phyloP scores from a whole-genome alignment of 2,888 invertebrate genomes.

The Hetaerina titia region DNA sequence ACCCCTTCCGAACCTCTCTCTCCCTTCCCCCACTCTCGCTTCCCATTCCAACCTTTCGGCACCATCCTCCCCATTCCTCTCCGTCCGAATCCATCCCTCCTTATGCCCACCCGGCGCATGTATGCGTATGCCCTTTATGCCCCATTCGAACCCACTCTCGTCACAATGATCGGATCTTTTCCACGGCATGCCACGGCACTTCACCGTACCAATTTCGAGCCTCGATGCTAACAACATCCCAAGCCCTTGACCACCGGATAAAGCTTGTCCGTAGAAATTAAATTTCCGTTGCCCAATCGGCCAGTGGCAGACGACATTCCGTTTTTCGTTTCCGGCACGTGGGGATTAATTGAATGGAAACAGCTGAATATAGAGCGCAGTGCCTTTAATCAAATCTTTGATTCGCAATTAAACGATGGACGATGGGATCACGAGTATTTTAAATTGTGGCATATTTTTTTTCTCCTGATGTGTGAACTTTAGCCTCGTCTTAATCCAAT shows the following conservation, averaged over 20 bases:
- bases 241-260: neutral
- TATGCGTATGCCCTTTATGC: neutral
- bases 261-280: constrained; percentile 28
- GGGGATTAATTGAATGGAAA: neutral
- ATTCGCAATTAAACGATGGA: neutral
- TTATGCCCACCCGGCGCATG: neutral
- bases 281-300: constrained; percentile 26
- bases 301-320: neutral
- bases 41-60: neutral
- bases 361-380: neutral
- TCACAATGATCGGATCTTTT: neutral
- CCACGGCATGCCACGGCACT: neutral
- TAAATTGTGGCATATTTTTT: neutral
- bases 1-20: neutral
- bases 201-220: neutral
- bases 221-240: neutral
- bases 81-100: neutral
- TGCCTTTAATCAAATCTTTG: neutral
- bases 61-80: neutral
- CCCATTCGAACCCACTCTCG: neutral
- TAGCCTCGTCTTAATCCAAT: neutral
- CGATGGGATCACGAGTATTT: neutral
- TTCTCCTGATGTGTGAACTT: neutral
- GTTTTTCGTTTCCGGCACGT: neutral
- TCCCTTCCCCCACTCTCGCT: neutral